Base-by-base conservation (phyloP, 1,140 invertebrate species). In the Pogonomyrmex barbatus region DNA sequence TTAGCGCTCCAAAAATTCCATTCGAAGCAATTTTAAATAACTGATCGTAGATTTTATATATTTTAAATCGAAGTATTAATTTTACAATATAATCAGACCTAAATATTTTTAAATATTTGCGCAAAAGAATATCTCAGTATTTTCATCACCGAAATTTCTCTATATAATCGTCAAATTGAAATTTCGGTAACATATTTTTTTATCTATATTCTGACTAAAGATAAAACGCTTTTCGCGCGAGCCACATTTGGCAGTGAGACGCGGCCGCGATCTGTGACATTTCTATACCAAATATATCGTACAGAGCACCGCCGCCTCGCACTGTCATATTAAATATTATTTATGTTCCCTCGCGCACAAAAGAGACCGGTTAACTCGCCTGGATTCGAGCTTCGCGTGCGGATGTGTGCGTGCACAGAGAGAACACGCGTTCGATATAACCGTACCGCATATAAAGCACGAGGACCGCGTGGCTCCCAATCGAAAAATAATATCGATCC, bases 401-500 rank as follows among this genome's bases (percentile, higher is more conserved):
- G 39, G 65, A 63, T 68, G 47, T 67, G 52, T 67, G 76, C 71
- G 86, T 58, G 60, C 85, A 65, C 88, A 60, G 56, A 24, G 47
- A 24, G 47, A 24, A 78, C 70, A 52, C 54, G 45, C 67, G 47
- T 52, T 54, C 70, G 58, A 62, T 83, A 45, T 84, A 88, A 63
- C 62, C 81, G 84, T 52, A 65, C 30, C 58, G 75, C 65, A 86
- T 47, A 81, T 47, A 84, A 81, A 88, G 87, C 77, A 73, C 71
- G 50, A 82, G 73, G 88, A 89, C 42, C 89, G 87, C 89, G 81
- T 67, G 88, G 85, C 67, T 85, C 86, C 93, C 94, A 94, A 95
- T 95, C 94, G 93, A 92, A 95, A 95, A 95, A 94, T 94, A 95
- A 95, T 95, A 95, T 95, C 94, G 94, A 95, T 95, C 94, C 94